Percentiles rank a stretch among this genome's conserved stretches.
These are phyloP conservation scores for Danionella dracula DNA, from an alignment of 2,797 vertebrate species.

Conservation along the genomic window DNA sequence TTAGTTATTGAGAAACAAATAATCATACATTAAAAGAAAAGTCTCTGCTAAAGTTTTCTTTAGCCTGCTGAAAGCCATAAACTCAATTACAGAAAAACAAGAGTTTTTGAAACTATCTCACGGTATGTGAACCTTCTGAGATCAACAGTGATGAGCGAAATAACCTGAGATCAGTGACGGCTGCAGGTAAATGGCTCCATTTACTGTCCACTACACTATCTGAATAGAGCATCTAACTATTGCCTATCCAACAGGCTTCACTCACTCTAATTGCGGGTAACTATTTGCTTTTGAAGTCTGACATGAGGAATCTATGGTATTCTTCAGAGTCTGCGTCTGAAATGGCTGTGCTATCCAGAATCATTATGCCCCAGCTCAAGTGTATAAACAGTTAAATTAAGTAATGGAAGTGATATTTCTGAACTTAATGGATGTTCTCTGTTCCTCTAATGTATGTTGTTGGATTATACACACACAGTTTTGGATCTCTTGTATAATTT, in stretches of 20 bases:
- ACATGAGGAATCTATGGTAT: constrained; percentile 59
- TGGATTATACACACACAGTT: constrained; percentile 4
- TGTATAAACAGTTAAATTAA: constrained; percentile 29
- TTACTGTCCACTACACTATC: constrained; percentile 23
- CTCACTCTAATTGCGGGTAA: constrained; percentile 42
- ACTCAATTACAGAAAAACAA: neutral
- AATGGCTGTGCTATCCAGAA: constrained; percentile 20
- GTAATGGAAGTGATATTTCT: constrained; percentile 17
- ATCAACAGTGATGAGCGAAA: constrained; percentile 46
- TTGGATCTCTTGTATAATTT: constrained; percentile 1
- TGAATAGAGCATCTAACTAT: constrained; percentile 35
- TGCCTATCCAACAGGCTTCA: constrained; percentile 35
- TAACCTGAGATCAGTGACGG: constrained; percentile 33
- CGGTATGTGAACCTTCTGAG: neutral
- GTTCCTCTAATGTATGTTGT: neutral
- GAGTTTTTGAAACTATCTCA: neutral
- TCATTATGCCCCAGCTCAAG: constrained; percentile 19
- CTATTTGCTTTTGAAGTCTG: constrained; percentile 60
- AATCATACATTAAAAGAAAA: no score
- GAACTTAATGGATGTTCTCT: constrained; percentile 13
- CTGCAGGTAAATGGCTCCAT: constrained; percentile 49
- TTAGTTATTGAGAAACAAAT: no score
- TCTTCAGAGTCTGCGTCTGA: constrained; percentile 29
- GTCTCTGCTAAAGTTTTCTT: no score
- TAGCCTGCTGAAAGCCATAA: constrained; percentile 41